Conservation (phyloP, 2,113 vertebrate genomes). For the Microcebus griseorufus region DNA sequence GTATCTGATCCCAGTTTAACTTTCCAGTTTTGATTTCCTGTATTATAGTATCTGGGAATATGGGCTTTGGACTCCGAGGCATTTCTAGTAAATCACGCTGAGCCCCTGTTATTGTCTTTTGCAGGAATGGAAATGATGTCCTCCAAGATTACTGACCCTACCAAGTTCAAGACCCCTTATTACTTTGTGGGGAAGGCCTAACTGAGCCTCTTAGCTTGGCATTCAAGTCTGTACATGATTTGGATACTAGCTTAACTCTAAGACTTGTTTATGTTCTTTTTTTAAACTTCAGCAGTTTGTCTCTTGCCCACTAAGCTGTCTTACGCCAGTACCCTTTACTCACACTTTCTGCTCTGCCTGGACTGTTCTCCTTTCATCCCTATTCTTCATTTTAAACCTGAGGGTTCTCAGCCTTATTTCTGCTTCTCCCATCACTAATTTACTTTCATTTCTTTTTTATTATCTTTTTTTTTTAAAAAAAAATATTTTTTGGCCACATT, state of each 20-base stretch:
- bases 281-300: not conserved
- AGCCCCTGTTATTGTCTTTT: not conserved
- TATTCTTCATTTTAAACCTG: not conserved
- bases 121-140: not conserved
- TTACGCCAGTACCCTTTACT: not conserved
- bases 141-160: rapidly evolving
- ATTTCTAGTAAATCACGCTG: not conserved
- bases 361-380: not conserved
- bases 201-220: not conserved
- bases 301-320: not conserved
- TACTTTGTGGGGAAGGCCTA: not conserved
- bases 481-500: not conserved
- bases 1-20: not conserved
- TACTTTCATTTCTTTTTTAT: not conserved
- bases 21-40: not conserved
- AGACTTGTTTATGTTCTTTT: not conserved
- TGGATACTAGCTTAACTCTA: not conserved
- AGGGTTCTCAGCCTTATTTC: not conserved
- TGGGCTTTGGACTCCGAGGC: not conserved
- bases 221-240: not conserved
- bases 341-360: too few species aligned
- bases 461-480: not conserved
- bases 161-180: not conserved
- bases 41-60: not conserved
- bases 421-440: not conserved